Evolutionary conservation across 2,113 vertebrate genomes (phyloP).

Genomic region (Xyrauchen texanus): DNA sequence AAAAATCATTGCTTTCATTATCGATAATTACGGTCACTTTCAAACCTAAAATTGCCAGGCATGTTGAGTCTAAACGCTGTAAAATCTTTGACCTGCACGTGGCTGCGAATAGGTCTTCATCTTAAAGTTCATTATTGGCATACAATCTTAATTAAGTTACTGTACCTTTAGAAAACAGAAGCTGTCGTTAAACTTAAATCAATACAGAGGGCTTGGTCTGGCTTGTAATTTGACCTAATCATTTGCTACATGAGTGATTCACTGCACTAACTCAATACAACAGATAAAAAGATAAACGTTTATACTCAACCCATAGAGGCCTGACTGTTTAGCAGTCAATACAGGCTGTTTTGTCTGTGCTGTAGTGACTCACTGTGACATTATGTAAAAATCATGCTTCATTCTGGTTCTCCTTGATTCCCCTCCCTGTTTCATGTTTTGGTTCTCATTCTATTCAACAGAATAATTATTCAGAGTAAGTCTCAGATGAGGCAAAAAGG

Average conservation of each 20-base stretch:
- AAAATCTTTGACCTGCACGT: no score
- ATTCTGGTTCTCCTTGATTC: conserved; percentile 1
- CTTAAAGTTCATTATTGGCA: neutral
- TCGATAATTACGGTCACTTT: no score
- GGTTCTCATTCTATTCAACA: neutral
- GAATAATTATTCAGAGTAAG: conserved; percentile 1
- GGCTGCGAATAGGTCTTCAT: no score
- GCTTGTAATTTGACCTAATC: conserved; percentile 31
- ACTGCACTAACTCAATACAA: conserved; percentile 5
- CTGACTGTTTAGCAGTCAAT: no score
- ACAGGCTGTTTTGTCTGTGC: neutral
- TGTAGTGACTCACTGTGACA: conserved; percentile 17
- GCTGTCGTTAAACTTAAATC: neutral
- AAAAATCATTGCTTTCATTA: no score
- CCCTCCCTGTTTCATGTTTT: neutral
- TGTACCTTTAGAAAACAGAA: neutral
- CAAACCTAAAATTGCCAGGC: no score
- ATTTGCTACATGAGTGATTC: conserved; percentile 37
- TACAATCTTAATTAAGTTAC: neutral
- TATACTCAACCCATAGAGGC: neutral
- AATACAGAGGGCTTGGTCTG: neutral
- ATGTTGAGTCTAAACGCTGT: no score
- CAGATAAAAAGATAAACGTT: conserved; percentile 18
- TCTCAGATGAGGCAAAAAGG: conserved; percentile 27
- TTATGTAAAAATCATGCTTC: conserved; percentile 14